Base-by-base conservation (phyloP, 2,113 vertebrate genomes). In the Cnemophilus loriae region DNA sequence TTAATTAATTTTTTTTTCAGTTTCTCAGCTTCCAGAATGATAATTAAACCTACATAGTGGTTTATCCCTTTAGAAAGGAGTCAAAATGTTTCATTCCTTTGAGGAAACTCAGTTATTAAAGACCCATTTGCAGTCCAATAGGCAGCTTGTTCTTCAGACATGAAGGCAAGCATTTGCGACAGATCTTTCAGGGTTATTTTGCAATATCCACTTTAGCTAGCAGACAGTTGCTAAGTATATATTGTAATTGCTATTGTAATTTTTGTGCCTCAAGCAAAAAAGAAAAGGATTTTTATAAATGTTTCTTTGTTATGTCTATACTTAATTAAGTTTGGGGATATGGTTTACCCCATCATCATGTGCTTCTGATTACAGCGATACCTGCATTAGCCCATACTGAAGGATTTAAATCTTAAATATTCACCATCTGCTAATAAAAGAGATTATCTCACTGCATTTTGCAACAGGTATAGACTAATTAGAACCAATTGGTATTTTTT, bases 321-420 rank as follows among this genome's bases (percentile, higher is more conserved):
- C 88, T 96, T 95, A 96, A 96, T 97, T 87, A 85, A 73, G 81
- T 91, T 74, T 71, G 61, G 18, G 4, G 55, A 88, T 87, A 65
- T 85, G 71, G 56, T 71, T 93, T 91, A 78, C 44, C 50, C 76
- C 33, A 37, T 96, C 83, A 75, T 91, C 94, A 86, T 76, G 42
- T 91, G 89, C 44, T 96, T 97, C 90, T 96, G 94, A 93, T 96
- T 97, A 85, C 69, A 84, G 6, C 10, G 30, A 95, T 75, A 89
- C 24, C 32, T 95, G 60, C 53, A 50, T 92, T 91, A 89, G 9
- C 60, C 32, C 55, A n/a, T 70, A 56, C 73, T 78, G 52, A 39
- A 35, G 30, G 56, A 28, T 83, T 96, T 97, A 89, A 57, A 67
- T 75, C 65, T 90, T 83, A 91, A 73, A 93, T 92, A 74, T 53